A percentile compares a stretch with the other conserved stretches of the same genome.
These are phyloP conservation scores for Scortum barcoo DNA, from an alignment of 2,113 vertebrate genomes.

Conservation along the genomic window DNA sequence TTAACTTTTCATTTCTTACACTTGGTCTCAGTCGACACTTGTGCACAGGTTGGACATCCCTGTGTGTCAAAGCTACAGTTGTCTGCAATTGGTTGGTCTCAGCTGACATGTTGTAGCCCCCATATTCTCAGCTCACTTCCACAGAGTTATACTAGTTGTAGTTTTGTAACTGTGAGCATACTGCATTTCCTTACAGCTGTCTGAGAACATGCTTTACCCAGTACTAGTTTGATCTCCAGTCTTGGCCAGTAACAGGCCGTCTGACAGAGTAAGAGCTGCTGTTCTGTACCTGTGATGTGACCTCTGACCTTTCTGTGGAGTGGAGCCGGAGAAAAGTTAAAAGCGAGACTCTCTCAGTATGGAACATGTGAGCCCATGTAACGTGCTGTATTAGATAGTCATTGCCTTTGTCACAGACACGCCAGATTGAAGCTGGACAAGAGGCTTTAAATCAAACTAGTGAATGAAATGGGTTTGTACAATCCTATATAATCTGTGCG, in stretches of 20 bases:
- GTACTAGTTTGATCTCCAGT: neutral
- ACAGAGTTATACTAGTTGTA: neutral
- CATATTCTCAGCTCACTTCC: neutral
- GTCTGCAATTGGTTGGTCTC: neutral
- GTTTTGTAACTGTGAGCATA: neutral
- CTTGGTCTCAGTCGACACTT: neutral
- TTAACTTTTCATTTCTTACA: neutral
- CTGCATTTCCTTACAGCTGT: neutral
- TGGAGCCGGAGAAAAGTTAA: neutral
- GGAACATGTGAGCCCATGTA: neutral
- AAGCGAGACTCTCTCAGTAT: constrained; percentile 1
- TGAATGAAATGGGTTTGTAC: constrained; percentile 36
- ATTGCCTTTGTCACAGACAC: neutral
- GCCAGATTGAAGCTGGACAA: neutral
- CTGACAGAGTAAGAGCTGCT: neutral
- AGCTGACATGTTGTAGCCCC: neutral
- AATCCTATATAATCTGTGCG: constrained; percentile 55
- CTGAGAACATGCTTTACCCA: neutral
- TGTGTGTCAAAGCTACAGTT: too few relatives aligned
- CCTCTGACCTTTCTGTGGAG: neutral
- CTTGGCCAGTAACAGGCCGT: neutral
- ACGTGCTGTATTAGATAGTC: neutral
- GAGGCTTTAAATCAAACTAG: constrained; percentile 44
- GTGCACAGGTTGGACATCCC: neutral
- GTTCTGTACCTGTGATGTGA: neutral